Percentiles rank a stretch among this genome's conserved stretches.
Conservation (phyloP, 1,140 invertebrate species). For the Trissolcus basalis region DNA sequence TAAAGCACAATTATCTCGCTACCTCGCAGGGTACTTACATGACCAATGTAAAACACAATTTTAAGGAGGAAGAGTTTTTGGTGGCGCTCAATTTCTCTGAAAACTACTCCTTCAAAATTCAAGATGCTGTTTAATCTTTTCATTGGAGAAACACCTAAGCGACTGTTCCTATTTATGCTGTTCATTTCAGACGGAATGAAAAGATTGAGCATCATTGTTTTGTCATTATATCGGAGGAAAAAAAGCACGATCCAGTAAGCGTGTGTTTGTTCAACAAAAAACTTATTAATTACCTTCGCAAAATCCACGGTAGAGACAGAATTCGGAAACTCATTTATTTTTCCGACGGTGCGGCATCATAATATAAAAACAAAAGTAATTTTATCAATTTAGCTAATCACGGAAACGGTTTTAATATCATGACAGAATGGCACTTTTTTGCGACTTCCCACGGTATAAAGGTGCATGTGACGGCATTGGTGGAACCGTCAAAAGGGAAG, state of each 20-base stretch:
- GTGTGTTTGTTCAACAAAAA: too few relatives aligned
- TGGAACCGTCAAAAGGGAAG: conserved; percentile 19
- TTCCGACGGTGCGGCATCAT: too few relatives aligned
- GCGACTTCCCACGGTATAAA: conserved; percentile 66
- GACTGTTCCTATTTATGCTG: conserved; percentile 23
- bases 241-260: too few relatives aligned
- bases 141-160: conserved; percentile 45
- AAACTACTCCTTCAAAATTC: conserved; percentile 63
- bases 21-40: conserved; percentile 41
- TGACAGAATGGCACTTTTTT: conserved; percentile 52
- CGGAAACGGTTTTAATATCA: conserved; percentile 49
- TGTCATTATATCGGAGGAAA: too few relatives aligned
- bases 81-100: conserved; percentile 61
- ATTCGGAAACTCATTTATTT: too few relatives aligned
- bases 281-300: too few relatives aligned
- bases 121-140: conserved; percentile 60
- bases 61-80: conserved; percentile 37
- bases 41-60: conserved; percentile 31
- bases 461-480: conserved; percentile 30
- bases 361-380: too few relatives aligned
- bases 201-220: conserved; percentile 14
- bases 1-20: conserved; percentile 50
- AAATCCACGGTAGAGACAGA: too few relatives aligned
- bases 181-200: conserved; percentile 22
- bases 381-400: conserved; percentile 40